A percentile compares a stretch with the other conserved stretches of the same genome.
phyloP scores from a whole-genome alignment of 1,140 invertebrate species.

The Cotesia vestalis region DNA sequence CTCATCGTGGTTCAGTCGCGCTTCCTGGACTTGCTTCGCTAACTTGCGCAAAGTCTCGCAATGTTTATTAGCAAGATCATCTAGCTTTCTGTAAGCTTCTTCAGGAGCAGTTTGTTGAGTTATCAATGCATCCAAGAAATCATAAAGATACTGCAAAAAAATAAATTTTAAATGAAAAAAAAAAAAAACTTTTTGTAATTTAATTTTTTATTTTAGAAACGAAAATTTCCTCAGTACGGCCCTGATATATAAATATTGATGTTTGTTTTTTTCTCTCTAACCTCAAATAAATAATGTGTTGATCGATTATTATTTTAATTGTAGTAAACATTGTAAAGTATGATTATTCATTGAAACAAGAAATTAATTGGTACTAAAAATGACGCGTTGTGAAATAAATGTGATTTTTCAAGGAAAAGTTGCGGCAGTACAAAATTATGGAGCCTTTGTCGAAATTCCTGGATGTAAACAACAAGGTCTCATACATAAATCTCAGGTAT shows the following conservation, averaged over 20 bases:
- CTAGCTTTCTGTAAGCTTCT: constrained; percentile 96
- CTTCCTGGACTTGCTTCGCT: constrained; percentile 93
- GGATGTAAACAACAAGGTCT: constrained; percentile 59
- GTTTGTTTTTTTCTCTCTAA: constrained; percentile 32
- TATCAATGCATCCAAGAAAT: constrained; percentile 93
- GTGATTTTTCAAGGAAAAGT: constrained; percentile 59
- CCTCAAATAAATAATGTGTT: constrained; percentile 26
- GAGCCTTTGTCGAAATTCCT: constrained; percentile 64
- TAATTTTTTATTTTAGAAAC: not conserved
- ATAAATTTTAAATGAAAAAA: too few species aligned
- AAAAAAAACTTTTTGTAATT: too few species aligned
- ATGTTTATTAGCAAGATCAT: constrained; percentile 91
- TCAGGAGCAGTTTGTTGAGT: constrained; percentile 97
- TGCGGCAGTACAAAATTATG: constrained; percentile 61
- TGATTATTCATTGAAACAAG: not conserved
- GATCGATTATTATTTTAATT: not conserved
- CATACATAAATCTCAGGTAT: constrained; percentile 58
- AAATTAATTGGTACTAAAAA: constrained; percentile 29
- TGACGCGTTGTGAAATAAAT: constrained; percentile 54
- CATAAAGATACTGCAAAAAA: constrained; percentile 81
- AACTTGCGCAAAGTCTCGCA: constrained; percentile 91
- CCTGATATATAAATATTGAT: not conserved
- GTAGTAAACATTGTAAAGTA: not conserved
- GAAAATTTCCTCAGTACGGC: constrained; percentile 14
- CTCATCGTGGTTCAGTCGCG: constrained; percentile 86